Base-by-base conservation (phyloP, 2,888 invertebrate species). In the Drosophila percnosoma region DNA sequence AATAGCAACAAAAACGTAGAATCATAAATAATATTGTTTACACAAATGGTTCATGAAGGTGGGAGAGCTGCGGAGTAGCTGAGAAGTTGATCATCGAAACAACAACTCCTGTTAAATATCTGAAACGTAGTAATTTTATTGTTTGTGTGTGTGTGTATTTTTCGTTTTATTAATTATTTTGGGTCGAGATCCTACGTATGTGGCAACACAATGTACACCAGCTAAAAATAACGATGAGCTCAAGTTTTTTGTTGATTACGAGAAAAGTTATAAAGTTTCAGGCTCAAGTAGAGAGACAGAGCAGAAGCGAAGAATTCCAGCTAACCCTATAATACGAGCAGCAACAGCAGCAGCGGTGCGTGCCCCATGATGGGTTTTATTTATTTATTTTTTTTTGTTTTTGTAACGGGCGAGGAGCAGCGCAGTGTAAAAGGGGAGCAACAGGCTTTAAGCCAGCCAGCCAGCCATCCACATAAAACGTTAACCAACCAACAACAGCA, bases 21-120 rank as follows among this genome's bases (percentile, higher is more conserved):
- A 78, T 80, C 86, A 82, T 86, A 86, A 86, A 86, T 80, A 87
- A 89, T 82, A 73, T 87, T 86, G 87, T 87, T 86, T 86, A 88
- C 89, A 87, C 89, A 86, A 86, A 84, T 86, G 86, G 84, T 84
- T 87, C 75, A 73, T 76, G 72, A 68, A 66, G 73, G 67, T 55
- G 86, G 70, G 4, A 68, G 68, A 53, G 36, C 36, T 36, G 48
- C 21, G 27, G 45, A 54, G 27, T 38, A 34, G 31, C 4, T 33
- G 57, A 29, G 57, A 51, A 66, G 57, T 65, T 65, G 62, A 38
- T 55, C 40, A 38, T 49, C 40, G 33, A 58, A 70, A 60, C 65
- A 60, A 63, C 65, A 73, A 74, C 83, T 87, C 84, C 84, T 84
- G 81, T 59, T 60, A 55, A 67, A 67, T 69, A 62, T 63, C 75